phyloP scores from a whole-genome alignment of 2,797 vertebrate species.

The Rhinoraja longicauda region DNA sequence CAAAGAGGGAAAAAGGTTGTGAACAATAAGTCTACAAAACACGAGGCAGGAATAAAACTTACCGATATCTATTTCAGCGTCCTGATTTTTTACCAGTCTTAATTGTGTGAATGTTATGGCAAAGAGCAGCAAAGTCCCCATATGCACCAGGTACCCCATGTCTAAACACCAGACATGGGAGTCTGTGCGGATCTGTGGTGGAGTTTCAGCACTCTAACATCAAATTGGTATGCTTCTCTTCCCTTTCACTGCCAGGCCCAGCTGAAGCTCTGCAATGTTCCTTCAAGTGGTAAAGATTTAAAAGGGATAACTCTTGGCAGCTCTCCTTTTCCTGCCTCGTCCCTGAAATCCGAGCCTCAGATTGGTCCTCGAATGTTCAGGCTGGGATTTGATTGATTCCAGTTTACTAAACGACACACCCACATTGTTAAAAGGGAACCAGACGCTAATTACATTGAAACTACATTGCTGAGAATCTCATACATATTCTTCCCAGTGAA shows the following conservation, averaged over 20 bases:
- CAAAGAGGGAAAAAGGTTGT: not conserved
- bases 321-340: slow-evolving; percentile 80
- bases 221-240: slow-evolving; percentile 58
- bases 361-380: slow-evolving; percentile 49
- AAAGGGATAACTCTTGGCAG: slow-evolving; percentile 95
- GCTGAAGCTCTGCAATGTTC: slow-evolving; percentile 69
- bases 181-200: slow-evolving; percentile 47
- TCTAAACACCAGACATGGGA: slow-evolving; percentile 58
- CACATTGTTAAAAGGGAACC: slow-evolving; percentile 24
- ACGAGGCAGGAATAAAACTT: slow-evolving; percentile 35
- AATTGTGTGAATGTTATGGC: slow-evolving; percentile 59
- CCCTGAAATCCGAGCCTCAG: slow-evolving; percentile 47
- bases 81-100: slow-evolving; percentile 50
- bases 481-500: not conserved
- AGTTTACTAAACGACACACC: slow-evolving; percentile 31
- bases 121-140: slow-evolving; percentile 59
- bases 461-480: not conserved
- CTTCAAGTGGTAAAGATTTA: slow-evolving; percentile 85
- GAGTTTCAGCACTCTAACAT: slow-evolving; percentile 60
- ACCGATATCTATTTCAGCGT: slow-evolving; percentile 42
- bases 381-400: slow-evolving; percentile 47
- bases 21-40: slow-evolving; percentile 24
- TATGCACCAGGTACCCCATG: slow-evolving; percentile 59
- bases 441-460: not conserved
- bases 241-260: slow-evolving; percentile 74